Base-by-base conservation (phyloP, 2,797 vertebrate genomes). In the Acanthurus leucopareius region DNA sequence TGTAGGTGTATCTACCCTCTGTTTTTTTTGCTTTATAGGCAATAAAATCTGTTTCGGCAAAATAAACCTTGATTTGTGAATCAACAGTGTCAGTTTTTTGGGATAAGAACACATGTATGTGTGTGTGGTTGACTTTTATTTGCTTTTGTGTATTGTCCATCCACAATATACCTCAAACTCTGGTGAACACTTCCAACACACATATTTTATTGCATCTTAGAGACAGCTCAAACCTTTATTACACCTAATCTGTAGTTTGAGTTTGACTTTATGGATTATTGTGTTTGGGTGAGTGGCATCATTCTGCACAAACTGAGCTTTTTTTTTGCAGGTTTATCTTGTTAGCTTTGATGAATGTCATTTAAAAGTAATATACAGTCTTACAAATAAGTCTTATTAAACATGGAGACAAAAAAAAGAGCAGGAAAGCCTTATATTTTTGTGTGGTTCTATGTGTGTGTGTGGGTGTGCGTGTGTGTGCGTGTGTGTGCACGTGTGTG, bases 401-500 rank as follows among this genome's bases (percentile, higher is more conserved):
- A 71, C 25, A 67, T 4, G 2, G 9, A 22, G 56, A 49, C 44
- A 28, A 40, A 0, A 2, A 2, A 53, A 14, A 70, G 7, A 53
- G 53, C 0, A 3, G 28, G 15, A 51, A 35, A 61, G 22, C 3
- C 40, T 25, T 22, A 42, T 42, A 42, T 42, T 42, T 42, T 42
- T 42, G 40, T 42, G 40, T 42, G 40, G 40, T 42, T 10, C 1
- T 35, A 3, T 77, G 25, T 49, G 28, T 69, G 40, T 52, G 61
- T 22, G 13, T 10, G 45, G n/a, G 16, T 22, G 53, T 48, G 17
- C 15, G 4, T 15, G 16, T 4, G 16, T 25, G 11, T n/a, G n/a
- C n/a, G n/a, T 77, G 25, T 49, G 28, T 69, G 40, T 52, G 61
- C n/a, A n/a, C n/a, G n/a, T 22, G 13, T 10, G 45, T 22, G 16